These are phyloP conservation scores for Tapera naevia DNA, from an alignment of 2,797 vertebrate species.

Conservation along the genomic window DNA sequence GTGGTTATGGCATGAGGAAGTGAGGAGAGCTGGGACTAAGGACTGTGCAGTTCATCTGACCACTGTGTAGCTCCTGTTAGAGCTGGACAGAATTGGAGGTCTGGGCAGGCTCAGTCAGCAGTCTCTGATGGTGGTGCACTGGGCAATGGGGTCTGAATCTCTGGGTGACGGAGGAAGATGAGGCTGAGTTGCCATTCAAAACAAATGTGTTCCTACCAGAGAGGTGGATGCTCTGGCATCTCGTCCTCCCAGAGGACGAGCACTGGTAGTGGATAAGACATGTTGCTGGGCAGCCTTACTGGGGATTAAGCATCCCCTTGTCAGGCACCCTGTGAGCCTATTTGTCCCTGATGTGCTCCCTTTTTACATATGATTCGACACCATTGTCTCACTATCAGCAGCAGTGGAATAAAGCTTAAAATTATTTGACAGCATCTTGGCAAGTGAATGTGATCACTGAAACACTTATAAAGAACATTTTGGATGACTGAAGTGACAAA, in stretches of 20 bases:
- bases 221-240: background rate
- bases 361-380: background rate
- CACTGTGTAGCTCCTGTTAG: background rate
- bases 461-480: background rate
- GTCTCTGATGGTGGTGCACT: background rate
- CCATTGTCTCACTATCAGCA: background rate
- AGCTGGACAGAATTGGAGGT: background rate
- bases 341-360: background rate
- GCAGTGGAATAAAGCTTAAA: background rate
- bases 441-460: background rate
- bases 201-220: rapidly evolving
- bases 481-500: background rate
- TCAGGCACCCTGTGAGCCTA: background rate
- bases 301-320: background rate
- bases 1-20: background rate
- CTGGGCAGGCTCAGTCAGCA: background rate
- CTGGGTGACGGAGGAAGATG: background rate
- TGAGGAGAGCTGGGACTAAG: background rate
- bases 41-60: background rate
- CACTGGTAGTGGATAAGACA: background rate
- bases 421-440: background rate
- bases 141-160: background rate
- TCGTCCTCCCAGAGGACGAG: no score
- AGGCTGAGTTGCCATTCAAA: background rate
- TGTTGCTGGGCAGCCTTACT: background rate